Percentiles rank a stretch among this genome's conserved stretches.
phyloP scores from a whole-genome alignment of 2,113 vertebrate genomes.

The Calidris pygmaea region DNA sequence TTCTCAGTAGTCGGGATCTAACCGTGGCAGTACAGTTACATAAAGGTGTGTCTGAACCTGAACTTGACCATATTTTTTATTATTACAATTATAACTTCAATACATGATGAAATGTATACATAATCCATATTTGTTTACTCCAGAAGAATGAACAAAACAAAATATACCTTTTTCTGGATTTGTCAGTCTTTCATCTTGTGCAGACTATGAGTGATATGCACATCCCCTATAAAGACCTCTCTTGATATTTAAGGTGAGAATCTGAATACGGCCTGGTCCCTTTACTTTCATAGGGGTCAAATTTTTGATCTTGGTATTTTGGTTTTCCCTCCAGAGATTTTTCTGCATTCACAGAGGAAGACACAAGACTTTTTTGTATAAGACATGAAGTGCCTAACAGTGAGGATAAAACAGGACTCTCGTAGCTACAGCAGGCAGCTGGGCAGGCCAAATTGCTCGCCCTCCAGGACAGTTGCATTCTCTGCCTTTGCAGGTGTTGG shows the following conservation, averaged over 20 bases:
- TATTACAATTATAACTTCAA: background rate
- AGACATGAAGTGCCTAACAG: background rate
- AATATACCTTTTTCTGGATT: background rate
- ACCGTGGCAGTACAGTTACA: background rate
- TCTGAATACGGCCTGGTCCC: fast-evolving
- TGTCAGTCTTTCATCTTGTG: background rate
- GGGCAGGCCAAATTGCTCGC: background rate
- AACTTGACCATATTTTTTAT: background rate
- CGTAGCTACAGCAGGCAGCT: background rate
- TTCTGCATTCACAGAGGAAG: background rate
- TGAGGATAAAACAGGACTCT: background rate
- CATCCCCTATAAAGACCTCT: background rate
- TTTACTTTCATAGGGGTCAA: background rate
- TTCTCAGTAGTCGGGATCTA: background rate
- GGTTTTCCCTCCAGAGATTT: background rate
- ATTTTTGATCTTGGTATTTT: background rate
- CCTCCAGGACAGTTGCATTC: background rate
- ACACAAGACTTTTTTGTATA: background rate
- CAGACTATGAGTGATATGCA: background rate
- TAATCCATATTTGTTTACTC: background rate
- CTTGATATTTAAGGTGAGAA: background rate
- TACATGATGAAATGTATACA: background rate
- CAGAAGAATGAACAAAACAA: background rate
- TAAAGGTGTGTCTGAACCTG: background rate
- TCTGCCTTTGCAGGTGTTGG: slow-evolving; percentile 22